phyloP scores from a whole-genome alignment of 2,888 invertebrate species.

The Cosmia pyralina region DNA sequence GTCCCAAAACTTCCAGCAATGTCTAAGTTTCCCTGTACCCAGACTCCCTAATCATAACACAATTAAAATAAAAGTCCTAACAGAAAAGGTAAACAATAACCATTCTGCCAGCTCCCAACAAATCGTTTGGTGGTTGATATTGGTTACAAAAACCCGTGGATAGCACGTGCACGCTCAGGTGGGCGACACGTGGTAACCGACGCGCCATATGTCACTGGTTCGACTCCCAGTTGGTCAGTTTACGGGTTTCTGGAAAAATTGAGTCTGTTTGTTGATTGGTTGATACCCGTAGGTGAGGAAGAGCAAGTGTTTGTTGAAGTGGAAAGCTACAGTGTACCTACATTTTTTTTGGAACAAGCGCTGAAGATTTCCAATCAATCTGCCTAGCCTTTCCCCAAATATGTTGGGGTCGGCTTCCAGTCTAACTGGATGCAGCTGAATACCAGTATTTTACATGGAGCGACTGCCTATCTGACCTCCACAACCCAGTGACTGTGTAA shows the following conservation, averaged over 20 bases:
- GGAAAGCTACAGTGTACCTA: no score
- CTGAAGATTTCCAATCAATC: no score
- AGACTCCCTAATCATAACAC: no score
- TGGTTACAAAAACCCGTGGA: conserved; percentile 55
- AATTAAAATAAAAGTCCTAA: no score
- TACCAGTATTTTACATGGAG: no score
- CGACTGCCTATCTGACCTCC: no score
- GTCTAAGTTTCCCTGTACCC: no score
- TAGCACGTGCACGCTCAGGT: conserved; percentile 81
- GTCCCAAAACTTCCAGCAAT: not conserved
- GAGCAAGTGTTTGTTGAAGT: not conserved
- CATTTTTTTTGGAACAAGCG: not conserved
- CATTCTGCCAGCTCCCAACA: conserved; percentile 36
- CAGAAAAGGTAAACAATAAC: conserved; percentile 24
- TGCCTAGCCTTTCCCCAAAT: no score
- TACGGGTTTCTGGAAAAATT: conserved; percentile 51
- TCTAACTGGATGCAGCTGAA: no score
- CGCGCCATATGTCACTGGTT: conserved; percentile 81
- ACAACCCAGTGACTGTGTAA: no score
- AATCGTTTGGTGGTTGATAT: conserved; percentile 49
- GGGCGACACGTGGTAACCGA: conserved; percentile 82
- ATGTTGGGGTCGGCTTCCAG: no score
- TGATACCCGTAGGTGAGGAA: not conserved
- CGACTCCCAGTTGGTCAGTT: conserved; percentile 58
- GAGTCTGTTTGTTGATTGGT: conserved; percentile 5